Evolutionary conservation across 1,140 invertebrate species (phyloP), one percentile per base, ranked within the genome.

Genomic region (Lethocerus indicus): DNA sequence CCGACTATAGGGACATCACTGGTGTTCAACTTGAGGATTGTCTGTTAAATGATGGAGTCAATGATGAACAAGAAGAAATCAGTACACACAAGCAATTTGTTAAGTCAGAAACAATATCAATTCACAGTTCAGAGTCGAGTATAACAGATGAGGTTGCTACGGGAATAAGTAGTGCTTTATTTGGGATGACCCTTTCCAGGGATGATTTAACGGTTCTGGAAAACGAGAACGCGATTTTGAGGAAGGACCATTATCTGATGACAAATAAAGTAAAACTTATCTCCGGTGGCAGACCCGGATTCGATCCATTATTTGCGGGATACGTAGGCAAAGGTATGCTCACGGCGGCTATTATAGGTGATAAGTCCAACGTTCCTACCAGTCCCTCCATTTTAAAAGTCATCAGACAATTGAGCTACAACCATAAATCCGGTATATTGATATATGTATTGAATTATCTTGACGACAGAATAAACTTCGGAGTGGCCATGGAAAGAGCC

Each of bases 321-420:
- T 82, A 71, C 62, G 75, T 84, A 39, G 82, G 81, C 0, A 56
- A 61, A 57, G 81, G 81, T 23, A 74, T 82, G 70, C 58, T 84
- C 42, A 78, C 72, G 48, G 79, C 71, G 32, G 74, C 77, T 13
- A 68, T 83, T 32, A 70, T 69, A 54, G 81, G 81, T 45, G 63
- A 68, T 48, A 61, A 44, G 21, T n/a, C 12, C 12, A 27, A n/a
- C 18, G 42, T 25, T 13, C 42, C 42, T 14, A 20, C 25, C 3
- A 13, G n/a, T 6, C 23, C n/a, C 1, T 28, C 23, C 3, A 44
- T 44, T 12, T 28, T 44, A 2, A 25, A 28, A 20, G 42, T 44
- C n/a, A n/a, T n/a, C n/a, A n/a, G n/a, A n/a, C n/a, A 42, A 42
- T 24, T 42, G 26, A 24, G 21, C 26, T 24, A 42, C 13, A 24